Base-by-base conservation (phyloP, 2,888 invertebrate species). In the Leptogaster cylindrica region DNA sequence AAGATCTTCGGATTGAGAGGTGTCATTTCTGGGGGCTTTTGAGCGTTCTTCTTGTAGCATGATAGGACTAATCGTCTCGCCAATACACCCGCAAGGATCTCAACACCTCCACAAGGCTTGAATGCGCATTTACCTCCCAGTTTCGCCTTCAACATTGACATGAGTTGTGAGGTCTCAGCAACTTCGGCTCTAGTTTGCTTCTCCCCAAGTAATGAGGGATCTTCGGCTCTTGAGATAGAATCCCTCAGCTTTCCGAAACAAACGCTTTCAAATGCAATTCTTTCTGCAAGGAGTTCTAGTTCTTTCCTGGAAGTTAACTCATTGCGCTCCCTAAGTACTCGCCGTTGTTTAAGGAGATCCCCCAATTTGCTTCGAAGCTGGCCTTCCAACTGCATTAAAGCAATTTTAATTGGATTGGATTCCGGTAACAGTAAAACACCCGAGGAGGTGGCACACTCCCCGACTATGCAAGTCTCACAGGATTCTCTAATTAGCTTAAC, bases 191-290 rank as follows among this genome's bases (percentile, higher is more conserved):
- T 84, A 58, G 88, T 85, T 74, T 88, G 84, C 65, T 87, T 81
- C 71, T 82, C 81, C 68, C 87, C 85, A 74, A 86, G 85, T 72
- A 86, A 82, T 72, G 83, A 81, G 72, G 84, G 83, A 70, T 84
- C 84, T 73, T 85, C 84, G 18, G 84, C 84, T 39, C 85, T 83
- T 67, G 83, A 83, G 58, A 89, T 82, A 52, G 89, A 88, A 77
- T 89, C 88, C 73, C 88, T 86, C 71, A 90, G 86, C 74, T 88
- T 84, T 70, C 87, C 85, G 68, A 90, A 85, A 67, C 90, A 84
- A 20, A 91, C 87, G 67, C 90, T 89, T 81, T 93, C 92, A 77
- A 89, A 92, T 0, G 92, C 91, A 16, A 92, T 83, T 75, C 91
- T 89, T 78, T 92, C 92, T 1, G 92, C 91, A 65, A 91, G 81